A percentile compares a stretch with the other conserved stretches of the same genome.
Evolutionary conservation across 2,797 vertebrate species (phyloP).

Genomic region (Enteromius trimaculatus): DNA sequence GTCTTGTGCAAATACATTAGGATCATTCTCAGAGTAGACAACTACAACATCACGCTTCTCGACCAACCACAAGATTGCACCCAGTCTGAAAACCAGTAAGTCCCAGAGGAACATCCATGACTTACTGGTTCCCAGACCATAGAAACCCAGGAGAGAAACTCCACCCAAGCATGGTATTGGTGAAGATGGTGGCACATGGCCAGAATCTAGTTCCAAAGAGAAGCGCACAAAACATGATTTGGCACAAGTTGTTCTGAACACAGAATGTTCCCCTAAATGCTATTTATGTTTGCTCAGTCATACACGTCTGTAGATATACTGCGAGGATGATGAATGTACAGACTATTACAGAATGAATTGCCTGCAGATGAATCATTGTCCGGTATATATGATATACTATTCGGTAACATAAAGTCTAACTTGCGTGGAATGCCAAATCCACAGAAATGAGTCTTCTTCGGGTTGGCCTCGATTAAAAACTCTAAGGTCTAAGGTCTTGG

Average conservation of each 20-base stretch:
- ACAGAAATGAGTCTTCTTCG: conserved; percentile 23
- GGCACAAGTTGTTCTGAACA: conserved; percentile 51
- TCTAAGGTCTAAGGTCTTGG: conserved; percentile 37
- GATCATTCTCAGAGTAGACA: conserved; percentile 46
- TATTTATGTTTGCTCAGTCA: conserved; percentile 47
- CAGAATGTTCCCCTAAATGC: conserved; percentile 33
- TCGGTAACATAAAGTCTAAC: background rate
- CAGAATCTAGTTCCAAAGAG: conserved; percentile 52
- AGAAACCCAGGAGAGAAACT: conserved; percentile 60
- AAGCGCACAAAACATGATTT: conserved; percentile 50
- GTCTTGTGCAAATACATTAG: conserved; percentile 60
- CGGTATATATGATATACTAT: background rate
- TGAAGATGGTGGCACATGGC: conserved; percentile 44
- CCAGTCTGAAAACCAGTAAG: conserved; percentile 59
- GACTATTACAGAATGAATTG: conserved; percentile 11
- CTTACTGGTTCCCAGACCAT: conserved; percentile 59
- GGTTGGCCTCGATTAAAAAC: conserved; percentile 14
- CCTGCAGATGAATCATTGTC: conserved; percentile 12
- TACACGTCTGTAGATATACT: conserved; percentile 41
- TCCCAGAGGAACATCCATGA: conserved; percentile 56
- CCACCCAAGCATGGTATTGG: conserved; percentile 56
- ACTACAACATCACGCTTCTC: conserved; percentile 48
- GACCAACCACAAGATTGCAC: conserved; percentile 61
- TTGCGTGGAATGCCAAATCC: background rate
- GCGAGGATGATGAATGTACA: conserved; percentile 37